phyloP scores from a whole-genome alignment of 2,113 vertebrate species.

The Probosciger aterrimus region DNA sequence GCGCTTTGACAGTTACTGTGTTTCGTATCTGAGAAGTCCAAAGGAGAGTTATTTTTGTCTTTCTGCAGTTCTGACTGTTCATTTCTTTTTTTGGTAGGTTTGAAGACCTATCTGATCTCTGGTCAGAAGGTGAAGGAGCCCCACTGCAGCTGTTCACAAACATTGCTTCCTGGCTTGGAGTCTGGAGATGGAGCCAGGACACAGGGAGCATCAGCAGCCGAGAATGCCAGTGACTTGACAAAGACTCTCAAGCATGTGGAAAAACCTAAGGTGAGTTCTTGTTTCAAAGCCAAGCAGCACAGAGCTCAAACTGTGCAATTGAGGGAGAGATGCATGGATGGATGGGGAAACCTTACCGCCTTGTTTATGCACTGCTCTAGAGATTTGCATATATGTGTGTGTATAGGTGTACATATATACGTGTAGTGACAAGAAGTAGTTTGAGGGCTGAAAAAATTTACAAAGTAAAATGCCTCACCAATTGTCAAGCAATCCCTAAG shows the following conservation, averaged over 20 bases:
- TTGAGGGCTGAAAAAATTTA: neutral
- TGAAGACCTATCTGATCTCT: constrained; percentile 95
- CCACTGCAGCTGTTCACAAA: constrained; percentile 83
- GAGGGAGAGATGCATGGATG: neutral
- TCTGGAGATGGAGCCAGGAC: constrained; percentile 65
- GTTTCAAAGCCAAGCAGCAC: neutral
- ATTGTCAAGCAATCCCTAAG: neutral
- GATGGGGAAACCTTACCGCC: neutral
- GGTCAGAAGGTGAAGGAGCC: constrained; percentile 83
- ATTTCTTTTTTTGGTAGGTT: constrained; percentile 72
- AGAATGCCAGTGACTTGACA: constrained; percentile 62
- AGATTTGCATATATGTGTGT: fast-evolving
- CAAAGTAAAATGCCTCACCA: neutral
- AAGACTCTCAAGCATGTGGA: constrained; percentile 67
- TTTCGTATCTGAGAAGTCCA: neutral
- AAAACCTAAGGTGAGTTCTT: constrained; percentile 74
- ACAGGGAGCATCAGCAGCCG: constrained; percentile 53
- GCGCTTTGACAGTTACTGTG: neutral
- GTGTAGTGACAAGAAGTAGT: neutral
- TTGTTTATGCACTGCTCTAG: neutral
- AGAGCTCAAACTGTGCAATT: neutral
- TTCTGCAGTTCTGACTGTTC: constrained; percentile 37
- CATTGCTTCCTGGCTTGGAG: constrained; percentile 72
- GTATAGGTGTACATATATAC: neutral
- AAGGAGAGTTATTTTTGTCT: neutral